These are phyloP conservation scores for Magallana ariakensis DNA, from an alignment of 1,140 invertebrate species.

Conservation along the genomic window DNA sequence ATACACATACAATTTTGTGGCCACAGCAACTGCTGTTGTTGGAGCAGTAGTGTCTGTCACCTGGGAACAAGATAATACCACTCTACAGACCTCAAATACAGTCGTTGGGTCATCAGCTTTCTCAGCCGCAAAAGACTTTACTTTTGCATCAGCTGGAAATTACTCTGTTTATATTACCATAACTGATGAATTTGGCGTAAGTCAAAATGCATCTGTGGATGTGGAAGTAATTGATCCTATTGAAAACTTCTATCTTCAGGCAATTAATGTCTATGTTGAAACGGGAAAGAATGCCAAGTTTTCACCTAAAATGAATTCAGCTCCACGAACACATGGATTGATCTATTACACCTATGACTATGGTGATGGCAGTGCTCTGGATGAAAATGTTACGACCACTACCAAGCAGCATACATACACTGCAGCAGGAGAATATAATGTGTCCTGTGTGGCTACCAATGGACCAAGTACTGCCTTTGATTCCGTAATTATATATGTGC, in stretches of 20 bases:
- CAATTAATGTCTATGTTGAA: neutral
- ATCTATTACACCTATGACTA: slow-evolving; percentile 50
- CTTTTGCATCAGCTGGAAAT: slow-evolving; percentile 47
- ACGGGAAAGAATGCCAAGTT: slow-evolving; percentile 42
- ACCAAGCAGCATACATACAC: slow-evolving; percentile 37
- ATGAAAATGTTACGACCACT: neutral
- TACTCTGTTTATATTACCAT: slow-evolving; percentile 44
- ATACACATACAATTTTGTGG: slow-evolving; percentile 22
- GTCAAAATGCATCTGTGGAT: neutral
- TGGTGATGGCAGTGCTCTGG: slow-evolving; percentile 46
- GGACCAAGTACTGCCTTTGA: slow-evolving; percentile 16
- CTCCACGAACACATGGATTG: slow-evolving; percentile 42
- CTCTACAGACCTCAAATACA: neutral
- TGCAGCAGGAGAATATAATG: slow-evolving; percentile 42
- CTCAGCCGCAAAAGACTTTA: slow-evolving; percentile 24
- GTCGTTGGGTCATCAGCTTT: slow-evolving; percentile 22
- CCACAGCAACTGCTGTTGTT: slow-evolving; percentile 16
- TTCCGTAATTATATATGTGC: slow-evolving; percentile 37
- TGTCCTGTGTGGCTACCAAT: slow-evolving; percentile 39
- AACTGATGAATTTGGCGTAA: slow-evolving; percentile 50
- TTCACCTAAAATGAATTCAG: slow-evolving; percentile 38
- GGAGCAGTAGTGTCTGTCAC: slow-evolving; percentile 41
- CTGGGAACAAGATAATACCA: slow-evolving; percentile 47
- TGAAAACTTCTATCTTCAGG: slow-evolving; percentile 29
- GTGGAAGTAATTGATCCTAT: slow-evolving; percentile 49